Base-by-base conservation (phyloP, 2,797 vertebrate genomes). In the Sus cebifrons region DNA sequence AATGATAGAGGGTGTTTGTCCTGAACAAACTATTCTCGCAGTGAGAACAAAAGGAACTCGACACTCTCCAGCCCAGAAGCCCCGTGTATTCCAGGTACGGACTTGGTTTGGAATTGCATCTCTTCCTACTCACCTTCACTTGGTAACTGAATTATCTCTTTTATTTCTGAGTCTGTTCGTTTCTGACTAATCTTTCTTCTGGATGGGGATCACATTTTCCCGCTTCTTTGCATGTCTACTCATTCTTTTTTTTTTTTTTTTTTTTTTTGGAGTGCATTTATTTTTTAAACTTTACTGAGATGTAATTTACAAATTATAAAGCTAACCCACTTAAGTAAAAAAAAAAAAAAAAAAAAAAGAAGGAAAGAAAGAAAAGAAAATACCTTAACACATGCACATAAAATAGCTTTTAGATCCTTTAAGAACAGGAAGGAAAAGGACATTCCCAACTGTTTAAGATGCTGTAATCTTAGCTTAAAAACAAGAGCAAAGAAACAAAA, bases 381-480 rank as follows among this genome's bases (percentile, higher is more conserved):
- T 36, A 36, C 36, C 36, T 29, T 82, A 58, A 91, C 67, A 60
- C 36, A 21, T 68, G 44, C 3, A 62, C 6, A 73, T 81, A 65
- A 89, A 74, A 81, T 71, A 84, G 40, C 27, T 67, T 67, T 78
- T 67, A 67, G 62, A 36, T 73, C 62, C 36, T 49, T 62, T 27
- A 78, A 17, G 16, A 73, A 10, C 7, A 56, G 74, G 75, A 36
- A 64, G 23, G 54, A 56, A 25, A 52, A 78, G 52, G 16, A 13
- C 9, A 90, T 68, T 15, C 32, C 5, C 18, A 60, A 20, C 32
- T 52, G 54, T 65, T 89, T 90, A 60, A 88, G 52, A 85, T 82
- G 2, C 60, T 68, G 32, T 52, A 75, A 85, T 81, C 25, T 74
- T 73, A 91, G 11, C 36, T 95, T 75, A 70, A 94, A 81, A 91